Base-by-base conservation (phyloP, 2,797 vertebrate genomes). In the Gastrophryne carolinensis region DNA sequence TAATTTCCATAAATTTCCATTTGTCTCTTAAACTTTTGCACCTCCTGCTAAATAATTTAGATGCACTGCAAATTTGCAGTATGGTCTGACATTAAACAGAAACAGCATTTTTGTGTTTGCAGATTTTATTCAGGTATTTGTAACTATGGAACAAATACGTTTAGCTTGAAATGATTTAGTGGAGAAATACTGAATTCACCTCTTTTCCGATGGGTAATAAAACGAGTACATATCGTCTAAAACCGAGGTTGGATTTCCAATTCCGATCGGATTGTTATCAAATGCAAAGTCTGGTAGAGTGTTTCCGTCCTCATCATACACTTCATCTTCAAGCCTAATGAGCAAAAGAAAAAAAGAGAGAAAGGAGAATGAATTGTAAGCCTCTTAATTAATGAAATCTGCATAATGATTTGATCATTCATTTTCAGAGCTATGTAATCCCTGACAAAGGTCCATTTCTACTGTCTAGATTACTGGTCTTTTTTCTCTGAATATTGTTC, bases 231-330 rank as follows among this genome's bases (percentile, higher is more conserved):
- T 75, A 75, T 94, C 93, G 58, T 93, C 92, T 26, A 86, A 83
- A 70, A 90, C 76, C 57, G 95, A 92, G 72, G 92, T 86, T 32
- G 94, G 87, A 84, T 90, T 93, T 68, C 91, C 92, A 72, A 90
- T 85, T 8, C 92, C 89, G 13, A 94, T 84, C 58, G 92, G 92
- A 49, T 94, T 93, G 23, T 87, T 86, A 80, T 95, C 94, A 13
- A 94, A 95, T 79, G 92, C 90, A 86, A 95, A 88, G 81, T 95
- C 93, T 19, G 86, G 90, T 80, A 96, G 88, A 21, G 91, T 91
- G 79, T 93, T 93, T n/a, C 94, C 96, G 50, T 94, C 94, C 81
- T 95, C 92, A 73, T 96, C 94, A 76, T 96, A 98, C 71, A 91
- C 88, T 79, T 93, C 94, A 80, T 93, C 92, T 80, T 95, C 89